phyloP scores from a whole-genome alignment of 2,888 invertebrate species.

The Cistogaster globosa region DNA sequence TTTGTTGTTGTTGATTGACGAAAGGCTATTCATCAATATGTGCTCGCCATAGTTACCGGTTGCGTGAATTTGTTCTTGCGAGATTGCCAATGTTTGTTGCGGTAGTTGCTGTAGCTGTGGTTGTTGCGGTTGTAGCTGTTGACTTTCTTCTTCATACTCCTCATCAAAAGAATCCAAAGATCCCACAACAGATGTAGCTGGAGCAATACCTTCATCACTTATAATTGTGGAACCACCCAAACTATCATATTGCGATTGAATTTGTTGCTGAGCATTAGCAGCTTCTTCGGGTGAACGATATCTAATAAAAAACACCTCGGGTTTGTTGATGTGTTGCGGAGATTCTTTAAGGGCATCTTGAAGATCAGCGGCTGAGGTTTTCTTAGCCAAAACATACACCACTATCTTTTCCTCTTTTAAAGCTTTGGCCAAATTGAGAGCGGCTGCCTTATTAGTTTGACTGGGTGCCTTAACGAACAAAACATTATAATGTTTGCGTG shows the following conservation, averaged over 20 bases:
- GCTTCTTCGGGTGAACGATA: constrained; percentile 82
- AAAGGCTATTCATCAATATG: constrained; percentile 58
- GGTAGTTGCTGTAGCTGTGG: constrained; percentile 48
- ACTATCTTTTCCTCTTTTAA: constrained; percentile 82
- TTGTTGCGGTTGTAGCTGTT: constrained; percentile 62
- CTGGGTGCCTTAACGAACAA: constrained; percentile 82
- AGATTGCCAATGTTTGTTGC: not conserved
- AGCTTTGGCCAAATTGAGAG: constrained; percentile 79
- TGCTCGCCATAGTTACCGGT: constrained; percentile 38
- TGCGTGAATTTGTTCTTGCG: not conserved
- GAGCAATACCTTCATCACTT: constrained; percentile 81
- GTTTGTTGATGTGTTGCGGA: constrained; percentile 80
- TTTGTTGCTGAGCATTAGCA: constrained; percentile 81
- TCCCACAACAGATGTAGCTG: constrained; percentile 81
- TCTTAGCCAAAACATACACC: constrained; percentile 82
- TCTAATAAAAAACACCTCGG: constrained; percentile 83
- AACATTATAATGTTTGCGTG: constrained; percentile 82
- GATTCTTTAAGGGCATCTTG: constrained; percentile 80
- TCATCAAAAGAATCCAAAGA: constrained; percentile 78
- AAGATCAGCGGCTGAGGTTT: constrained; percentile 79
- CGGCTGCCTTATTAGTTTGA: constrained; percentile 79
- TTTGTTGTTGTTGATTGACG: constrained; percentile 63
- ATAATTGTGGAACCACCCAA: constrained; percentile 81
- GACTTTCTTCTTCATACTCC: constrained; percentile 75
- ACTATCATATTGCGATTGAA: constrained; percentile 81